phyloP scores from a whole-genome alignment of 2,888 invertebrate genomes.

The Gibbula magus region DNA sequence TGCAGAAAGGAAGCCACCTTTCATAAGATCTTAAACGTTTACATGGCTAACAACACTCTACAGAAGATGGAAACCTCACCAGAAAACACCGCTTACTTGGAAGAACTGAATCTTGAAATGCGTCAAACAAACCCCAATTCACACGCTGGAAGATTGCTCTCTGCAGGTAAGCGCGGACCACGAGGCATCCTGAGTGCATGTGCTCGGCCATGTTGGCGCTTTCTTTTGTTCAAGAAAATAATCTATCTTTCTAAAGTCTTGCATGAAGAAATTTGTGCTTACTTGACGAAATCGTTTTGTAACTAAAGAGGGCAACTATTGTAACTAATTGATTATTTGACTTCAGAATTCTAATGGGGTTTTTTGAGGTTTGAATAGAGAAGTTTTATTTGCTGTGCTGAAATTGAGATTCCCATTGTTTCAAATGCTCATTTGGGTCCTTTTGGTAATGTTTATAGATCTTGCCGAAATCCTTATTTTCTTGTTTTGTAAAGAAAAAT shows the following conservation, averaged over 20 bases:
- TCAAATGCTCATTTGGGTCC: no score
- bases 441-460: no score
- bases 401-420: no score
- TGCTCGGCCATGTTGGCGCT: conserved; percentile 9
- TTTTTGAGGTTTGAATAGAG: no score
- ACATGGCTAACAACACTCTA: background rate
- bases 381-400: no score
- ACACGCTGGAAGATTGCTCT: conserved; percentile 58
- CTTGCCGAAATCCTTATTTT: no score
- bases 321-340: background rate
- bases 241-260: background rate
- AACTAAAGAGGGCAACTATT: background rate
- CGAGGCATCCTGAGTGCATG: background rate
- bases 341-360: no score
- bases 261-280: background rate
- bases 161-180: conserved; percentile 55
- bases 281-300: background rate
- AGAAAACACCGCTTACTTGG: conserved; percentile 49
- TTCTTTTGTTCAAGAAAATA: background rate
- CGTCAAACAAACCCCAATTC: conserved; percentile 54
- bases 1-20: no score
- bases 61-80: background rate
- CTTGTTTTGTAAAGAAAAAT: no score
- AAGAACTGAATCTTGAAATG: conserved; percentile 59
- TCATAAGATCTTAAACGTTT: no score